A percentile compares a stretch with the other conserved stretches of the same genome.
These are phyloP conservation scores for Myiothlypis coronata DNA, from an alignment of 2,797 vertebrate genomes.

Conservation along the genomic window DNA sequence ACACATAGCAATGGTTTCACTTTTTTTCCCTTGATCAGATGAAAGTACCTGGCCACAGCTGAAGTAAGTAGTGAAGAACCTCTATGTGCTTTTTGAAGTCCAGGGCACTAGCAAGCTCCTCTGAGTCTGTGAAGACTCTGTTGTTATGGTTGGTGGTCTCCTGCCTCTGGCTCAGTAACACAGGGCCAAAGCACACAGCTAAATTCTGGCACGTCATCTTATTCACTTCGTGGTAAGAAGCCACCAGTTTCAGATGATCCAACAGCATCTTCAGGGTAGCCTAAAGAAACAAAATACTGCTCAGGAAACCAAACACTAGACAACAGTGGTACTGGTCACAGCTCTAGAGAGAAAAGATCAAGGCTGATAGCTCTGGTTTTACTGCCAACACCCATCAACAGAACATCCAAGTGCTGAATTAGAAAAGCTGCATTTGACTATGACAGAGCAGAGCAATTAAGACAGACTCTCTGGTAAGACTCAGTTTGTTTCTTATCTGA, in stretches of 20 bases:
- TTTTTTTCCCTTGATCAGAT: not conserved
- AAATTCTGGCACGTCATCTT: slow-evolving; percentile 99
- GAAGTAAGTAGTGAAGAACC: slow-evolving; percentile 95
- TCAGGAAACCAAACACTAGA: slow-evolving; percentile 5
- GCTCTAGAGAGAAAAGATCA: not conserved
- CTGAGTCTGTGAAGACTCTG: slow-evolving; percentile 93
- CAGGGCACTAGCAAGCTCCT: slow-evolving; percentile 93
- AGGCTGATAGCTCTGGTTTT: not conserved
- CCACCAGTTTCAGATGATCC: slow-evolving; percentile 93
- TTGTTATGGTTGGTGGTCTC: slow-evolving; percentile 90
- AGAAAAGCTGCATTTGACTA: not conserved
- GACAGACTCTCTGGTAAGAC: not conserved
- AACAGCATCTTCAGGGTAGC: slow-evolving; percentile 90
- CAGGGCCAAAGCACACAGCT: slow-evolving; percentile 96
- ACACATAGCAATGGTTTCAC: not conserved
- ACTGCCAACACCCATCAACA: not conserved
- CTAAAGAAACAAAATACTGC: slow-evolving; percentile 71
- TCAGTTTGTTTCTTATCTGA: not conserved
- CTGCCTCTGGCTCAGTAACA: slow-evolving; percentile 92
- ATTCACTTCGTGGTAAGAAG: slow-evolving; percentile 91
- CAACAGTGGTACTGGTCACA: not conserved
- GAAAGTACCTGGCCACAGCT: slow-evolving; percentile 92
- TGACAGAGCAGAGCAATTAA: not conserved
- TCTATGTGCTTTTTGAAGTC: slow-evolving; percentile 99
- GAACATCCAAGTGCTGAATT: not conserved